Evolutionary conservation across 1,140 invertebrate genomes (phyloP).

Genomic region (Epicauta chinensis): DNA sequence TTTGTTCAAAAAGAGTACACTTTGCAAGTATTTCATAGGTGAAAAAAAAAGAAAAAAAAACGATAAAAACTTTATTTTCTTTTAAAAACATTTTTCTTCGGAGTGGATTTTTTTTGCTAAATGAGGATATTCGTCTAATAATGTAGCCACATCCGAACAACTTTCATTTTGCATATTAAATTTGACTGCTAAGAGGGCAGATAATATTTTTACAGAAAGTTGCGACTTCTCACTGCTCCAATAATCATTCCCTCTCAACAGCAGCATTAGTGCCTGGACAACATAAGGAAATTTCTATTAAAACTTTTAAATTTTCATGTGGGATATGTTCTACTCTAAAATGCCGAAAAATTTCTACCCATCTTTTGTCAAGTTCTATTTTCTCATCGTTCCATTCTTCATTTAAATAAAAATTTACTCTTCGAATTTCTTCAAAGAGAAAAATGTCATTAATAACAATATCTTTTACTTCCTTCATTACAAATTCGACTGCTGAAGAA

Average conservation of each 20-base stretch:
- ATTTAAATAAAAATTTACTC: conserved; percentile 4
- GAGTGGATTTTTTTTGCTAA: conserved; percentile 15
- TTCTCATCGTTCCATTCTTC: conserved; percentile 15
- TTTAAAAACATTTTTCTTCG: conserved; percentile 6
- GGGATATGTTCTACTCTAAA: conserved; percentile 18
- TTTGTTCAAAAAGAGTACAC: too few species aligned
- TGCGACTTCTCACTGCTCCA: conserved; percentile 5
- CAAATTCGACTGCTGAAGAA: conserved; percentile 4
- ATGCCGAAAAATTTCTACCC: conserved; percentile 11
- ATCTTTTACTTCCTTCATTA: conserved; percentile 19
- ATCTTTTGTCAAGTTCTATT: conserved; percentile 15
- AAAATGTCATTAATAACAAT: conserved; percentile 18
- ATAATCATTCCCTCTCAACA: conserved; percentile 9
- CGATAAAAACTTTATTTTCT: background rate
- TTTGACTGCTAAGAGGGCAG: conserved; percentile 13
- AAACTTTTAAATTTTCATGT: conserved; percentile 18
- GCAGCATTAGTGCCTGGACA: conserved; percentile 8
- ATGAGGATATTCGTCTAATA: conserved; percentile 13
- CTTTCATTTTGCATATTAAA: conserved; percentile 10
- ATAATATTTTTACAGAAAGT: conserved; percentile 15
- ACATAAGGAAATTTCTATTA: conserved; percentile 21
- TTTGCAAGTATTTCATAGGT: too few species aligned
- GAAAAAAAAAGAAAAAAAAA: conserved; percentile 1
- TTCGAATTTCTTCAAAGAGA: conserved; percentile 11
- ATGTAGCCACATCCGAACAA: conserved; percentile 8